Conservation (phyloP, 2,888 invertebrate genomes). For the Drosophila hamatofila region DNA sequence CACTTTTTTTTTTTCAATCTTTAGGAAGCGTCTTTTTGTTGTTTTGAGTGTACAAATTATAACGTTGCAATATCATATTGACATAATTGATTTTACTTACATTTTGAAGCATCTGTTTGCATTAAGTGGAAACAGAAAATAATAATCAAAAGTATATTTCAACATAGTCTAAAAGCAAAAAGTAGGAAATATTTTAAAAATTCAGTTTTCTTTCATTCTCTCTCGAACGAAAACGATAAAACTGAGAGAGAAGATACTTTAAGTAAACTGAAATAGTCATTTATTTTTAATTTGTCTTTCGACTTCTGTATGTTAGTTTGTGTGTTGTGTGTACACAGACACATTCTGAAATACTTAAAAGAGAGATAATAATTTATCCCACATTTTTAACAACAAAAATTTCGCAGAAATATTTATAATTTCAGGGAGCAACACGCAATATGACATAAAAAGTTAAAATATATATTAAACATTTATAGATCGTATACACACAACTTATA, state of each 20-base stretch:
- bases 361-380: conserved; percentile 30
- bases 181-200: conserved; percentile 7
- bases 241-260: conserved; percentile 22
- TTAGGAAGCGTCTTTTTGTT: neutral
- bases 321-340: neutral
- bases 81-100: conserved; percentile 80
- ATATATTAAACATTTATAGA: conserved; percentile 20
- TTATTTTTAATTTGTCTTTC: conserved; percentile 28
- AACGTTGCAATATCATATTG: conserved; percentile 9
- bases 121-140: conserved; percentile 75
- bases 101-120: conserved; percentile 85
- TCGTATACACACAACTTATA: conserved; percentile 12
- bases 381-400: conserved; percentile 13
- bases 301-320: neutral
- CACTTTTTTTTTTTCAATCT: neutral
- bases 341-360: conserved; percentile 49
- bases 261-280: conserved; percentile 45
- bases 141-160: conserved; percentile 36
- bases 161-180: conserved; percentile 5
- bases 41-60: conserved; percentile 8
- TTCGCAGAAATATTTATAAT: neutral
- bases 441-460: conserved; percentile 19
- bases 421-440: conserved; percentile 19
- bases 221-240: conserved; percentile 12
- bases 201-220: neutral